These are phyloP conservation scores for Drosophila putrida DNA, from an alignment of 2,888 invertebrate genomes.

Conservation along the genomic window DNA sequence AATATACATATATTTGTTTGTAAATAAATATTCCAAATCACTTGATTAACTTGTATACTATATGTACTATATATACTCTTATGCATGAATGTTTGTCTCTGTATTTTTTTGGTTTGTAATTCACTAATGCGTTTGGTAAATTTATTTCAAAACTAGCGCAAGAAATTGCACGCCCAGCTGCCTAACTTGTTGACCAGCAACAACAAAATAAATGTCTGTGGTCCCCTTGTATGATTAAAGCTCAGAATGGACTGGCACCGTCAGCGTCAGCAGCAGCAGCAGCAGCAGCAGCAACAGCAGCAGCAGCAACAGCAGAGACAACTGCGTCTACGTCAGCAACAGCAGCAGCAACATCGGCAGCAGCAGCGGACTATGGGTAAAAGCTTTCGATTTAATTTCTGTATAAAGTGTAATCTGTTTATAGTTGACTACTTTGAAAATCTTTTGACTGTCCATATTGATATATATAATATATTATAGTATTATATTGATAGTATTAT, in stretches of 20 bases:
- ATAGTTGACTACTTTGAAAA: too few relatives aligned
- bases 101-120: background rate
- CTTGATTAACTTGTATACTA: background rate
- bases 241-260: constrained; percentile 62
- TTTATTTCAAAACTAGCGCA: constrained; percentile 31
- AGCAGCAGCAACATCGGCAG: background rate
- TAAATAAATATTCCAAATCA: background rate
- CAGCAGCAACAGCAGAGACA: constrained; percentile 10
- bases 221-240: constrained; percentile 68
- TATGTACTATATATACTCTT: background rate
- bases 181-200: constrained; percentile 66
- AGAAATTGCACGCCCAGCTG: constrained; percentile 57
- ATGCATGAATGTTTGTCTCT: background rate
- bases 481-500: too few relatives aligned
- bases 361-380: background rate
- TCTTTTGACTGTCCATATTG: too few relatives aligned
- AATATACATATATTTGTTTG: too few relatives aligned
- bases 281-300: constrained; percentile 11
- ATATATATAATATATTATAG: too few relatives aligned
- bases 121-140: constrained; percentile 16
- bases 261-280: constrained; percentile 10
- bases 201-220: constrained; percentile 63
- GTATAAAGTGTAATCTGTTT: too few relatives aligned
- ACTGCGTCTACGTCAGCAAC: too few relatives aligned
- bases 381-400: too few relatives aligned